Conservation (phyloP, 2,113 vertebrate genomes). For the Carassius auratus region DNA sequence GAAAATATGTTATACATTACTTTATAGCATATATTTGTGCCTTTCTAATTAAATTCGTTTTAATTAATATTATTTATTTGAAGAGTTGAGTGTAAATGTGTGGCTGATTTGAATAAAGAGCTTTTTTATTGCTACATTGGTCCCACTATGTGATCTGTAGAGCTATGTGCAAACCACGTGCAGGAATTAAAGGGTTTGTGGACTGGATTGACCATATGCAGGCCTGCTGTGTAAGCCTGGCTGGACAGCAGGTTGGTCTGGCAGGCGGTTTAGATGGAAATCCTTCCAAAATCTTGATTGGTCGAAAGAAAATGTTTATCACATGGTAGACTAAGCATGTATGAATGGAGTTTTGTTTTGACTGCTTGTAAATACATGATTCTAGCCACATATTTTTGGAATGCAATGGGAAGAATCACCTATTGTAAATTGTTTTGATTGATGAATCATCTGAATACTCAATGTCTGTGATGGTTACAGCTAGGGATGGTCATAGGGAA, state of each 20-base stretch:
- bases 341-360: slow-evolving; percentile 31
- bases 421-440: not conserved
- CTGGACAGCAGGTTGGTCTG: slow-evolving; percentile 45
- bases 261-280: slow-evolving; percentile 44
- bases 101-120: not conserved
- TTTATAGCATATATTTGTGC: not conserved
- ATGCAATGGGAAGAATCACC: not conserved
- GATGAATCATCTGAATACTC: not conserved
- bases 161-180: slow-evolving; percentile 52
- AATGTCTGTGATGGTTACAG: no score
- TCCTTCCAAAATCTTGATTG: slow-evolving; percentile 51
- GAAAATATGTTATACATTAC: not conserved
- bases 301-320: slow-evolving; percentile 42
- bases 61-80: not conserved
- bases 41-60: not conserved
- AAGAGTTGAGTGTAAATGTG: not conserved
- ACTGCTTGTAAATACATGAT: not conserved
- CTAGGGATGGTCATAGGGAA: no score
- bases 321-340: slow-evolving; percentile 38
- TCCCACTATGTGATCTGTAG: slow-evolving; percentile 22
- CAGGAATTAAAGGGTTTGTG: slow-evolving; percentile 43
- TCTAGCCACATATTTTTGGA: not conserved
- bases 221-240: slow-evolving; percentile 40
- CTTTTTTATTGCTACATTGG: slow-evolving; percentile 37
- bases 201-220: slow-evolving; percentile 47